Conservation (phyloP, 2,888 invertebrate genomes). For the Cerceris ruficornis region DNA sequence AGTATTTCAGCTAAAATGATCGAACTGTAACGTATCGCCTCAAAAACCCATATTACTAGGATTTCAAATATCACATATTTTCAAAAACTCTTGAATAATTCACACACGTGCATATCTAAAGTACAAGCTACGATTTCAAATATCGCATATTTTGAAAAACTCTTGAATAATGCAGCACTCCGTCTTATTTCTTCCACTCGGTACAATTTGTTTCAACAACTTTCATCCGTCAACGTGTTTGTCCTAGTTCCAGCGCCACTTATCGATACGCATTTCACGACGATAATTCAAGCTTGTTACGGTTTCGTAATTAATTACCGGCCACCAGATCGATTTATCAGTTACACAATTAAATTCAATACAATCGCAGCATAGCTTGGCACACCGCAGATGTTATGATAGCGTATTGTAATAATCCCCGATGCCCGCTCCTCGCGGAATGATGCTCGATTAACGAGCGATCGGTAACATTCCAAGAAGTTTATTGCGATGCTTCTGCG, state of each 20-base stretch:
- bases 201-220: constrained; percentile 23
- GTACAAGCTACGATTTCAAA: background rate
- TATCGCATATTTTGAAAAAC: constrained; percentile 1
- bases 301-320: constrained; percentile 48
- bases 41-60: too few relatives aligned
- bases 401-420: background rate
- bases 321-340: constrained; percentile 45
- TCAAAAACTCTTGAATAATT: too few relatives aligned
- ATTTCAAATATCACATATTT: too few relatives aligned
- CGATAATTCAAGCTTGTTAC: constrained; percentile 40
- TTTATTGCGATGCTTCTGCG: background rate
- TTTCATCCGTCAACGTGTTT: constrained; percentile 32
- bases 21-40: too few relatives aligned
- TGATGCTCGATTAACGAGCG: background rate
- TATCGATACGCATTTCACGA: constrained; percentile 44
- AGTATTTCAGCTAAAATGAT: too few relatives aligned
- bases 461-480: constrained; percentile 10
- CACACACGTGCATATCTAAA: too few relatives aligned
- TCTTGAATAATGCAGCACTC: background rate
- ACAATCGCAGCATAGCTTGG: constrained; percentile 13
- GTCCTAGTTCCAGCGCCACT: constrained; percentile 28
- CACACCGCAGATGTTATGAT: background rate
- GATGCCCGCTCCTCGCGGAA: background rate
- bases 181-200: constrained; percentile 39
- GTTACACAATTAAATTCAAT: constrained; percentile 37